These are phyloP conservation scores for Tridacna gigas DNA, from an alignment of 2,888 invertebrate species.

Conservation along the genomic window DNA sequence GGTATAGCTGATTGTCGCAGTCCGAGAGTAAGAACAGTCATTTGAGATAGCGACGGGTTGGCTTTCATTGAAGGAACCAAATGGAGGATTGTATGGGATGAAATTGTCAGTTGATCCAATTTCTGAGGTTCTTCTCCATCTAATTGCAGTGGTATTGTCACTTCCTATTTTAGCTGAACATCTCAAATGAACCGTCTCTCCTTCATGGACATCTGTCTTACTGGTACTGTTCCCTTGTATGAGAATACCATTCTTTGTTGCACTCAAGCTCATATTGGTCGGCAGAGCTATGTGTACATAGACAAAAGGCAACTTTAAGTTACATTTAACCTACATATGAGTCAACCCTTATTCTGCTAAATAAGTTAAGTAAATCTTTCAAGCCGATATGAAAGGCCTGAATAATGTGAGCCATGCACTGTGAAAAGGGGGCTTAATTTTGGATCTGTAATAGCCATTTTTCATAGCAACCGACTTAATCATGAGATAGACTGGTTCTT, in stretches of 20 bases:
- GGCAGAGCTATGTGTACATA: not conserved
- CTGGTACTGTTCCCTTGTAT: not conserved
- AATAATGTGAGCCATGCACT: too few species aligned
- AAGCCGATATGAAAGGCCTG: too few species aligned
- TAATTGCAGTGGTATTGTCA: not conserved
- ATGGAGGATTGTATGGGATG: not conserved
- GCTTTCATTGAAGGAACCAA: too few species aligned
- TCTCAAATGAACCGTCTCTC: not conserved
- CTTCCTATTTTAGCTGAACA: not conserved
- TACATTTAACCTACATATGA: too few species aligned
- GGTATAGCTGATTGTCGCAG: slow-evolving; percentile 2
- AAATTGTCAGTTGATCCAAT: not conserved
- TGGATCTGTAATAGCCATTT: too few species aligned
- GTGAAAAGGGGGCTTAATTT: too few species aligned
- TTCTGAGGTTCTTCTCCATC: not conserved
- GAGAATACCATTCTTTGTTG: not conserved
- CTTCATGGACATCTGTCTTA: not conserved
- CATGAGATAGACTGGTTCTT: too few species aligned
- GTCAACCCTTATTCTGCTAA: too few species aligned
- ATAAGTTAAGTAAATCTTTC: too few species aligned
- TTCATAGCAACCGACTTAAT: too few species aligned
- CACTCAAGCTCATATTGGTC: not conserved
- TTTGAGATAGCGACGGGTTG: too few species aligned
- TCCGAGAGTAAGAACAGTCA: not conserved
- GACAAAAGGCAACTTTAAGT: too few species aligned